phyloP scores from a whole-genome alignment of 2,797 vertebrate species.

The Bradypodion pumilum region DNA sequence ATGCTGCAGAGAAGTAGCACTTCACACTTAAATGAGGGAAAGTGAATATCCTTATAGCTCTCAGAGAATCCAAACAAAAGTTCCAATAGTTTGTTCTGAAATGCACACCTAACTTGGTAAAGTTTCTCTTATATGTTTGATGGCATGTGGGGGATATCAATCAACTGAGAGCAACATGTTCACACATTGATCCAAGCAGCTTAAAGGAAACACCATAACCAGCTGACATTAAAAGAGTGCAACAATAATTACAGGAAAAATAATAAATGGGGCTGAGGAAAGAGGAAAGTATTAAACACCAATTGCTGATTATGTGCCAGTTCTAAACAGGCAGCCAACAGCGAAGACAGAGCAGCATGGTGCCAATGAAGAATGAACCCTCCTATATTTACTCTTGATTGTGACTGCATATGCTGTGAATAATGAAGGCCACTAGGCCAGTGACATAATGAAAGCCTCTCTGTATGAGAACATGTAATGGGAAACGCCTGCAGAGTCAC shows the following conservation, averaged over 20 bases:
- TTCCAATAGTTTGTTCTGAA: conserved; percentile 4
- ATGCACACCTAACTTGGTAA: neutral
- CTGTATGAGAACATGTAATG: conserved; percentile 7
- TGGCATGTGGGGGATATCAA: neutral
- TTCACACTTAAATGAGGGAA: neutral
- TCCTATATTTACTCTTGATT: neutral
- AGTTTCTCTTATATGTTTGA: neutral
- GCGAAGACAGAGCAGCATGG: neutral
- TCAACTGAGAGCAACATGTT: neutral
- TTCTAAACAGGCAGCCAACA: conserved; percentile 1
- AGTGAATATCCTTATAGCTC: neutral
- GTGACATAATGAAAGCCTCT: neutral
- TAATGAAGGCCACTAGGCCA: conserved; percentile 13
- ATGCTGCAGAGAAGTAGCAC: neutral
- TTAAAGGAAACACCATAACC: neutral
- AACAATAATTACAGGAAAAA: conserved; percentile 10
- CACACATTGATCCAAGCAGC: neutral
- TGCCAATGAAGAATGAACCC: neutral
- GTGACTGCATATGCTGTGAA: conserved; percentile 13
- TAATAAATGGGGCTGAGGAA: neutral
- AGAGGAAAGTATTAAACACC: neutral
- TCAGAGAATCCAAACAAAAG: conserved; percentile 1
- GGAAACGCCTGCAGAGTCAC: neutral
- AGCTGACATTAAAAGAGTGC: conserved; percentile 22
- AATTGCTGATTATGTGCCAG: neutral